phyloP scores from a whole-genome alignment of 2,113 vertebrate genomes.

The Thunnus thynnus region DNA sequence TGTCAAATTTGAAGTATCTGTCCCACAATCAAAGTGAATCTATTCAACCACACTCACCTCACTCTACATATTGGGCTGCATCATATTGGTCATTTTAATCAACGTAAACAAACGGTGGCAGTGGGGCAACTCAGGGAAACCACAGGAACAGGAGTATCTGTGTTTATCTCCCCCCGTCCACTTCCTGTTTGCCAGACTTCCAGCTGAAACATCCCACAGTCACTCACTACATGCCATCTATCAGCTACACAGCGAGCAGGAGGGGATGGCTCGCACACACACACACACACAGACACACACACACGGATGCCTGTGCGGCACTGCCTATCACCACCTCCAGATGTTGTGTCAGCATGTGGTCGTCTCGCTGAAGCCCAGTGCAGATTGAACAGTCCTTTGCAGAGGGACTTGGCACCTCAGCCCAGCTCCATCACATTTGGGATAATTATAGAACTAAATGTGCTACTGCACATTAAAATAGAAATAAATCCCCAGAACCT shows the following conservation, averaged over 20 bases:
- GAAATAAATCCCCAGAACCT: not conserved
- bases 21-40: not conserved
- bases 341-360: conserved; percentile 62
- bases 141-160: not conserved
- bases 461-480: conserved; percentile 21
- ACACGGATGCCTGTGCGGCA: not conserved
- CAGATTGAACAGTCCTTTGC: conserved; percentile 20
- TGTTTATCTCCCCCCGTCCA: conserved; percentile 19
- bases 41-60: not conserved
- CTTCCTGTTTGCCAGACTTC: conserved; percentile 2
- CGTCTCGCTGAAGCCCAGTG: not conserved
- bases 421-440: not conserved
- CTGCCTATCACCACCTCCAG: conserved; percentile 42
- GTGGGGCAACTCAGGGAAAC: not conserved
- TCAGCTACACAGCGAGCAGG: conserved; percentile 14
- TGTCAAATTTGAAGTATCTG: not conserved
- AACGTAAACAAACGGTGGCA: not conserved
- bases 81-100: not conserved
- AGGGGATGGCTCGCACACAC: conserved; percentile 2
- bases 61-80: not conserved
- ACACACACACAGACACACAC: conserved; percentile 9
- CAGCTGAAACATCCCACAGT: conserved; percentile 16
- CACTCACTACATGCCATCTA: conserved; percentile 19
- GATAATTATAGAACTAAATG: conserved; percentile 41
- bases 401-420: not conserved